phyloP scores from a whole-genome alignment of 2,797 vertebrate species.

The Enteromius paludinosus region DNA sequence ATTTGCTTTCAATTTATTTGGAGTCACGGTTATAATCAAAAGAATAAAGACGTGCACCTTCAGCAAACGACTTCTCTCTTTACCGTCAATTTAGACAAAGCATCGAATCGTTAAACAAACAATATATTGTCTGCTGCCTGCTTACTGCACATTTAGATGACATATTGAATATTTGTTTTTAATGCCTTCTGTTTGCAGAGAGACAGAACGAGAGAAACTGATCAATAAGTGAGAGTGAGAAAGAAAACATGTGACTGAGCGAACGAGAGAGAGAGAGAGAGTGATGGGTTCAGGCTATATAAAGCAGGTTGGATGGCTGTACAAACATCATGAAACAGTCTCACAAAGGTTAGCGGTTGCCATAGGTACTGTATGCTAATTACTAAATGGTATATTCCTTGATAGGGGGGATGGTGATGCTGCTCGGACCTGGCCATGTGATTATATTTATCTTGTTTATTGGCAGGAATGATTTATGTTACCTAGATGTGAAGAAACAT shows the following conservation, averaged over 20 bases:
- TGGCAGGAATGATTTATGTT: background rate
- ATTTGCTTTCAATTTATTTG: slow-evolving; percentile 56
- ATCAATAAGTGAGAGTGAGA: background rate
- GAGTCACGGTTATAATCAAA: slow-evolving; percentile 50
- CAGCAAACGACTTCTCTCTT: slow-evolving; percentile 23
- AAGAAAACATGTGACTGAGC: background rate
- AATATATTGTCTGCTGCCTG: slow-evolving; percentile 36
- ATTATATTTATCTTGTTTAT: slow-evolving; percentile 1
- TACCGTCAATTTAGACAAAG: slow-evolving; percentile 48
- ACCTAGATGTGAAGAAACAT: background rate
- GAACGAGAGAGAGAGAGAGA: slow-evolving; percentile 15
- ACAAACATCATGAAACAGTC: slow-evolving; percentile 83
- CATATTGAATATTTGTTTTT: slow-evolving; percentile 60
- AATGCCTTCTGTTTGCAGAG: slow-evolving; percentile 47
- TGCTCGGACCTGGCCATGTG: background rate
- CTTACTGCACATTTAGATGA: slow-evolving; percentile 53
- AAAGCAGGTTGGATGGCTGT: slow-evolving; percentile 74
- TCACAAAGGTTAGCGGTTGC: slow-evolving; percentile 83
- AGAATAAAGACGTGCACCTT: slow-evolving; percentile 44
- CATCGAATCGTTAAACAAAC: slow-evolving; percentile 53
- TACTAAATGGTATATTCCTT: slow-evolving; percentile 76
- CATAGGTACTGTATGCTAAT: slow-evolving; percentile 86
- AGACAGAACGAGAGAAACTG: slow-evolving; percentile 1
- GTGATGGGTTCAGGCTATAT: slow-evolving; percentile 74
- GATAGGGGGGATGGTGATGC: slow-evolving; percentile 53